phyloP scores from a whole-genome alignment of 2,113 vertebrate species.

The Toxotes chatareus region DNA sequence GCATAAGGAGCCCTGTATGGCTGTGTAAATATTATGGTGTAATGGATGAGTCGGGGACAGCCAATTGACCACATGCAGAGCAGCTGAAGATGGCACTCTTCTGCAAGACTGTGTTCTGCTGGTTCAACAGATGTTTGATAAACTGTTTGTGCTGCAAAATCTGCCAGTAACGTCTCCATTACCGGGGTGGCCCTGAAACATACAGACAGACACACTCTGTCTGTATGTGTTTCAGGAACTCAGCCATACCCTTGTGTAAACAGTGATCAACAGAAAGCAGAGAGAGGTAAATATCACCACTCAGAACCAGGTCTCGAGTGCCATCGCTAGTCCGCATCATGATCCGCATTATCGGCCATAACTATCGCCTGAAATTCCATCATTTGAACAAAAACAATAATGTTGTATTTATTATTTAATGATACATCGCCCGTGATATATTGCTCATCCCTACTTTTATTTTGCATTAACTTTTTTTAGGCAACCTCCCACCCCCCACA shows the following conservation, averaged over 20 bases:
- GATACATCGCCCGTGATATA: background rate
- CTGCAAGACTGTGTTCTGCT: background rate
- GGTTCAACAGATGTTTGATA: background rate
- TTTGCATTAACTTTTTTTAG: background rate
- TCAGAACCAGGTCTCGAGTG: background rate
- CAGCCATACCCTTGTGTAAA: background rate
- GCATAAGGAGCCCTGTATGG: too few species aligned
- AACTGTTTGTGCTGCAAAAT: background rate
- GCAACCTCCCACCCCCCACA: too few species aligned
- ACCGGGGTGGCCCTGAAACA: background rate
- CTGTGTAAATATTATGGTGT: too few species aligned
- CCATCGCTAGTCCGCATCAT: background rate
- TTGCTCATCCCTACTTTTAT: background rate
- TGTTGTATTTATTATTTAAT: background rate
- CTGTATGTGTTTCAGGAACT: background rate
- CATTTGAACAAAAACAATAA: background rate
- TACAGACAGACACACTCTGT: background rate
- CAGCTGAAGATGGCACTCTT: background rate
- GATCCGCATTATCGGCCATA: background rate
- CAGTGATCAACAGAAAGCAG: background rate
- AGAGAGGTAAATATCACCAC: background rate
- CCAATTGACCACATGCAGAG: background rate
- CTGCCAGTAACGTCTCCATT: background rate
- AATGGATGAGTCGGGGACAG: too few species aligned
- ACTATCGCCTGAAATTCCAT: background rate